Evolutionary conservation across 2,888 invertebrate species (phyloP).

Genomic region (Argynnis bischoffii): DNA sequence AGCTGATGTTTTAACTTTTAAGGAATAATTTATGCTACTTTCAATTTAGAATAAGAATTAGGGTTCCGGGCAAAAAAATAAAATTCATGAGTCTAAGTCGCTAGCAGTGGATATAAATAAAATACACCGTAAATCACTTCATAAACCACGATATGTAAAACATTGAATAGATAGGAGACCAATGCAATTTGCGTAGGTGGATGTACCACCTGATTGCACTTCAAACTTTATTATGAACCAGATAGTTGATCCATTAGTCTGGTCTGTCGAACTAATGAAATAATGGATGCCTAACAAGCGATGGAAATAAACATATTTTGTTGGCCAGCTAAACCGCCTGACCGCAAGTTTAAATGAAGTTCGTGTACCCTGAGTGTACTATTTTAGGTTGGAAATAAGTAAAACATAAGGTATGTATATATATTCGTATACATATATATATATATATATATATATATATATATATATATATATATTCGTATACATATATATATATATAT

Average conservation of each 20-base stretch:
- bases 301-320: slow-evolving; percentile 53
- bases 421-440: too few species aligned
- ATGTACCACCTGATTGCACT: slow-evolving; percentile 30
- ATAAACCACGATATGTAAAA: slow-evolving; percentile 1
- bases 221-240: slow-evolving; percentile 38
- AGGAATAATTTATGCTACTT: too few species aligned
- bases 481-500: too few species aligned
- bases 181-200: slow-evolving; percentile 24
- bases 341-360: background rate
- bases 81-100: too few species aligned
- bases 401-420: too few species aligned
- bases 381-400: background rate
- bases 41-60: too few species aligned
- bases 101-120: too few species aligned
- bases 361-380: background rate
- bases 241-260: slow-evolving; percentile 51
- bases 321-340: slow-evolving; percentile 30
- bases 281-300: slow-evolving; percentile 53
- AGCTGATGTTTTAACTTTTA: too few species aligned
- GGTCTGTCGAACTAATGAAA: slow-evolving; percentile 50
- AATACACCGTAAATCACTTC: too few species aligned
- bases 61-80: too few species aligned
- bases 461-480: too few species aligned
- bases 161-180: slow-evolving; percentile 4
- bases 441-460: too few species aligned